Evolutionary conservation across 2,113 vertebrate genomes (phyloP), one percentile per base, ranked within the genome.

Genomic region (Gymnogyps californianus): DNA sequence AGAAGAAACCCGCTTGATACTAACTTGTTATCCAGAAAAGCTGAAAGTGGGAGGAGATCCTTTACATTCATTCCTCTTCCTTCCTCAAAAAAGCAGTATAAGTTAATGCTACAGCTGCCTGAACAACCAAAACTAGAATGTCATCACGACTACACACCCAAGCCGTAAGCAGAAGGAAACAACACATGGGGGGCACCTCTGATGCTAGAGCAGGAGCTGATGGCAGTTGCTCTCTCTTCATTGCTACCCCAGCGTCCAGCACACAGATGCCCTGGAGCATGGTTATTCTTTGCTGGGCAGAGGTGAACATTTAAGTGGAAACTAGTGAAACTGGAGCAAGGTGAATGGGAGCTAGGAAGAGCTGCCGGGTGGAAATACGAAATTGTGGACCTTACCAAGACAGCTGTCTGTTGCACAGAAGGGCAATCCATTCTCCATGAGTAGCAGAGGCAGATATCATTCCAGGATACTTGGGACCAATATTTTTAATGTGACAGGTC

Each of bases 211-310:
- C 18, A 24, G 46, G 28, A 24, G 22, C 46, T 46, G 10, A 9
- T 2, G 40, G 61, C 61, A 61, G 31, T 8, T 1, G 2, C 4
- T 6, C 16, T 31, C n/a, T 52, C 16, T n/a, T n/a, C n/a, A 2
- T 42, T 25, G 21, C 64, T 77, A 19, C 38, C 17, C 12, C 7
- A 22, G 32, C 2, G 0, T 25, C 76, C 20, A 15, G 25, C 36
- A 32, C 24, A 31, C 13, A 11, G 46, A 10, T 36, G 25, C n/a
- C 26, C 42, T 42, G n/a, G 11, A 19, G 25, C 21, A 13, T 26
- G 14, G 40, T 69, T 40, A 34, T 40, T 58, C 36, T 91, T 52
- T 40, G 38, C 44, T 62, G 65, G 59, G 38, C 47, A 78, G 57
- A 83, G 57, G 19, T 31, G 36, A 71, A 52, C 22, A 16, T 14